Conservation (phyloP, 2,888 invertebrate species). For the Maniola hyperantus region DNA sequence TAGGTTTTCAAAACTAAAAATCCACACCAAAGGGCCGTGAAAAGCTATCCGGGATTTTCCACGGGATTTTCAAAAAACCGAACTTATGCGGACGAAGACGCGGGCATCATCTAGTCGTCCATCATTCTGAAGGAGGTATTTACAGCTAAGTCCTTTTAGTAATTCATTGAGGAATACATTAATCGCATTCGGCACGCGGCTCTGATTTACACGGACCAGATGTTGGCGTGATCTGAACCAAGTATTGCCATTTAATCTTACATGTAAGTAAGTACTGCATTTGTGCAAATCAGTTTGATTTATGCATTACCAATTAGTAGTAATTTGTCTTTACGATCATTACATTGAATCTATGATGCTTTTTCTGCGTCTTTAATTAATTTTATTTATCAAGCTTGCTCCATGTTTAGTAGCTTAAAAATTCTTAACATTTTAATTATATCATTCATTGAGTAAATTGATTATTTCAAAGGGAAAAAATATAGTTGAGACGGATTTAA, state of each 20-base stretch:
- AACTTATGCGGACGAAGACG: no score
- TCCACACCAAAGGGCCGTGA: no score
- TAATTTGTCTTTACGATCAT: conserved; percentile 17
- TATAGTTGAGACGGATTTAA: not conserved
- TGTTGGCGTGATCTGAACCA: conserved; percentile 33
- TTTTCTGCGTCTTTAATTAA: conserved; percentile 1
- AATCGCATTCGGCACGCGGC: conserved; percentile 31
- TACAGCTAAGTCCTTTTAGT: not conserved
- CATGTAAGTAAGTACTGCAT: conserved; percentile 24
- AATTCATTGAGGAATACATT: conserved; percentile 33
- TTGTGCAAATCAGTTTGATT: conserved; percentile 16
- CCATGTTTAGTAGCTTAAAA: not conserved
- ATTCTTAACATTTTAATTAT: not conserved
- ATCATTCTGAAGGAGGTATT: conserved; percentile 10
- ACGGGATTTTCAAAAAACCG: no score
- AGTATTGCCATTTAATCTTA: conserved; percentile 33
- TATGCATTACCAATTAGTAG: conserved; percentile 14
- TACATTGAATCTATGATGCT: not conserved
- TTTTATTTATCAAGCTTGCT: not conserved
- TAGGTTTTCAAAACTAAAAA: no score
- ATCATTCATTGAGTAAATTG: not conserved
- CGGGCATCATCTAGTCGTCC: not conserved
- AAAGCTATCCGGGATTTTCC: no score
- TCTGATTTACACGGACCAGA: conserved; percentile 40
- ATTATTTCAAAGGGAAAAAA: not conserved